Base-by-base conservation (phyloP, 2,113 vertebrate species). In the Actenoides hombroni region DNA sequence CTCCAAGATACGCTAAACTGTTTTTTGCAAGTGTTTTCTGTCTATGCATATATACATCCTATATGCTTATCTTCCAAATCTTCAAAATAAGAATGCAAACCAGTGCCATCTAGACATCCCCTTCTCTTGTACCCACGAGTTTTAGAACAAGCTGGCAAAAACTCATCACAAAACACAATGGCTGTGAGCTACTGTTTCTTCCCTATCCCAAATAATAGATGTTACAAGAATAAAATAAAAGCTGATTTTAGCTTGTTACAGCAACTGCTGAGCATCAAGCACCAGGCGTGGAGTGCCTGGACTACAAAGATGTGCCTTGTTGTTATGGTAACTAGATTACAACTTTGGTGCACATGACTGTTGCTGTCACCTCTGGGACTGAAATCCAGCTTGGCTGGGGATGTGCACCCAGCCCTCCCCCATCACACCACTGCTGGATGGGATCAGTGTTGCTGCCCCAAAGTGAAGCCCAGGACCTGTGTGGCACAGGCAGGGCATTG, bases 241-340 rank as follows among this genome's bases (percentile, higher is more conserved):
- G 67, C 56, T n/a, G 6, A 93, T 97, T 95, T 94, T 77, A 92
- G 81, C 65, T 76, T 73, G 83, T 82, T 92, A 93, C 77, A 95
- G 88, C 39, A 93, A 86, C 37, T 68, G 86, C 94, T 88, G 76
- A 95, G 83, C 75, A 69, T 60, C 37, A n/a, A 46, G 71, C 35
- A 56, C 39, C 7, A 81, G 54, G 75, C 35, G 9, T 42, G 54
- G 84, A 80, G 92, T 57, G 96, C 94, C 90, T 25, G 39, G 94
- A 89, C 61, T 94, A 86, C 87, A 97, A 92, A 96, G 85, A 86
- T 92, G 92, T 25, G 37, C 92, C 93, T 94, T 4, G 88, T 97
- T 97, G 96, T 97, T 97, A 98, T 91, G 96, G 97, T 91, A 98
- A 97, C 97, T 90, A 92, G 91, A 96, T 44, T 92, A 92, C 90